A percentile compares a stretch with the other conserved stretches of the same genome.
These are phyloP conservation scores for Macrophya annulata DNA, from an alignment of 2,888 invertebrate genomes.

Conservation along the genomic window DNA sequence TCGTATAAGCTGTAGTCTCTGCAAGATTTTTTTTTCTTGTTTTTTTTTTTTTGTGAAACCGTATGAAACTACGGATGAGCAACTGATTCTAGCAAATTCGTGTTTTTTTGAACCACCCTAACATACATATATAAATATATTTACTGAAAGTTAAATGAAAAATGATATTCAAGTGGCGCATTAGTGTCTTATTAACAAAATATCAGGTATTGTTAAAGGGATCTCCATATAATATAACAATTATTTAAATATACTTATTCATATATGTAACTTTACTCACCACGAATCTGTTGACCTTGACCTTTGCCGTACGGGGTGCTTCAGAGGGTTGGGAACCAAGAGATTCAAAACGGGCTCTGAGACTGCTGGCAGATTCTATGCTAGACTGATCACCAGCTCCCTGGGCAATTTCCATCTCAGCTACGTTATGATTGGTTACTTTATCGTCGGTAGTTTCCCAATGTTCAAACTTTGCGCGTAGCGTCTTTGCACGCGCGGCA, in stretches of 20 bases:
- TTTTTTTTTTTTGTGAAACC: no score
- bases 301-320: slow-evolving; percentile 80
- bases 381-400: slow-evolving; percentile 87
- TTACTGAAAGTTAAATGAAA: no score
- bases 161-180: no score
- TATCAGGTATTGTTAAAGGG: not conserved
- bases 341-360: slow-evolving; percentile 94
- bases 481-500: slow-evolving; percentile 90
- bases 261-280: slow-evolving; percentile 82
- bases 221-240: not conserved
- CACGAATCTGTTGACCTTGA: slow-evolving; percentile 95
- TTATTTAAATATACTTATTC: not conserved
- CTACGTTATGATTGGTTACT: slow-evolving; percentile 75
- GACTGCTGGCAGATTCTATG: slow-evolving; percentile 92
- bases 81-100: no score
- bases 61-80: no score
- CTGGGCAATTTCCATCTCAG: slow-evolving; percentile 79
- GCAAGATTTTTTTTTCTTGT: no score
- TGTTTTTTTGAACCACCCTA: no score
- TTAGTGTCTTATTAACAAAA: not conserved
- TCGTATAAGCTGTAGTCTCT: no score
- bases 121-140: no score
- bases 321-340: slow-evolving; percentile 84
- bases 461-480: slow-evolving; percentile 93
- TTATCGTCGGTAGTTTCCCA: slow-evolving; percentile 87